phyloP scores from a whole-genome alignment of 37 sponge, comb jelly and placozoan species.

The Corticium candelabrum region DNA sequence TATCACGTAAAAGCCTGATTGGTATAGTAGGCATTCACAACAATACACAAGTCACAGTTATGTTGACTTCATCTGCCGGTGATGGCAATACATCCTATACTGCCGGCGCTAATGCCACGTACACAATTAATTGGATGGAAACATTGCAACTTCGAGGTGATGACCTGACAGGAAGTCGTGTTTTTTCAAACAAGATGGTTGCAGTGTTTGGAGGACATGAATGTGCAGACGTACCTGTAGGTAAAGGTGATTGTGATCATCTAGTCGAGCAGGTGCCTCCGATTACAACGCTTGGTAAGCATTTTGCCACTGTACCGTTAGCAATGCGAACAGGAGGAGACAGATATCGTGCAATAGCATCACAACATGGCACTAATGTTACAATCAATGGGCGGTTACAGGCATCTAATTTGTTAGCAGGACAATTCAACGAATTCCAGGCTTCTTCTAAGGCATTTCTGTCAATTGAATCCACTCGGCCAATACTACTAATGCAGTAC shows the following conservation, averaged over 20 bases:
- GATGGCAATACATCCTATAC: background rate
- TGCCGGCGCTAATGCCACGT: background rate
- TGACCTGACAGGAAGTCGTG: background rate
- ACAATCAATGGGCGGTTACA: background rate
- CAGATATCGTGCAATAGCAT: slow-evolving; percentile 14
- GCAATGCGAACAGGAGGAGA: background rate
- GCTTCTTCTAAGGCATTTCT: background rate
- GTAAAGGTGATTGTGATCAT: background rate
- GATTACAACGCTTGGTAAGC: background rate
- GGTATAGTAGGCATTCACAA: background rate
- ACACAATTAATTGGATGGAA: background rate
- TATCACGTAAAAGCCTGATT: background rate
- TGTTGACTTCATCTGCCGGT: background rate
- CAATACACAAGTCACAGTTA: background rate
- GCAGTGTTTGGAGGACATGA: background rate
- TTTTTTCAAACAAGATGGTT: background rate
- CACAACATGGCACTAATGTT: slow-evolving; percentile 34
- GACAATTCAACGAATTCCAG: background rate
- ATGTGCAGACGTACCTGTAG: background rate
- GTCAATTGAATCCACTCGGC: slow-evolving; percentile 14
- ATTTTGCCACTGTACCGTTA: background rate
- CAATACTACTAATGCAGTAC: slow-evolving; percentile 27
- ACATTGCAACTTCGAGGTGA: background rate
- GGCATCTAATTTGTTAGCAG: background rate
- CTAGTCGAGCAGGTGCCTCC: background rate